phyloP scores from a whole-genome alignment of 1,140 invertebrate species.

The Orussus abietinus region DNA sequence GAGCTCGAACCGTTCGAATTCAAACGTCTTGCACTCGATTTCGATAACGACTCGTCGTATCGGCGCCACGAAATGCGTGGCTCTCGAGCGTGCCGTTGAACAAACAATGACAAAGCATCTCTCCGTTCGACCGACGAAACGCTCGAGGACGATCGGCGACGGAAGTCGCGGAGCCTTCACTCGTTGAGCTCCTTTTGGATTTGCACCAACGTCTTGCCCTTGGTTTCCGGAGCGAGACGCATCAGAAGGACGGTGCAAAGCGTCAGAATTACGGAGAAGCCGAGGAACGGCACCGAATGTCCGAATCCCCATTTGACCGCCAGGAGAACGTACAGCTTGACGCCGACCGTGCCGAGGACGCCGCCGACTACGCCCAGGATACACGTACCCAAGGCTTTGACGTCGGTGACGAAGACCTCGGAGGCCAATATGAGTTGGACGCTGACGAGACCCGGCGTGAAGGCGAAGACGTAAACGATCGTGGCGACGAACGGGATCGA shows the following conservation, averaged over 20 bases:
- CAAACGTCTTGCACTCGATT: no score
- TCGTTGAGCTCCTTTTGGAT: constrained; percentile 24
- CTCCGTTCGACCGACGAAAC: no score
- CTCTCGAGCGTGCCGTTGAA: no score
- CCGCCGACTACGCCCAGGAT: constrained; percentile 65
- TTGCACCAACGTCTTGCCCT: constrained; percentile 65
- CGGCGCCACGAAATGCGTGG: no score
- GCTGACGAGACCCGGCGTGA: constrained; percentile 64
- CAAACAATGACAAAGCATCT: no score
- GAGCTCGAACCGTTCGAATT: no score
- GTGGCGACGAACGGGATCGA: constrained; percentile 60
- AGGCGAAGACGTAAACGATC: constrained; percentile 62
- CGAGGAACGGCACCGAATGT: constrained; percentile 60
- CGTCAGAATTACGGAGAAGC: constrained; percentile 57
- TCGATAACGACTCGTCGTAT: no score
- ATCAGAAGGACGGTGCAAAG: constrained; percentile 58
- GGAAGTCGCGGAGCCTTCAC: no score
- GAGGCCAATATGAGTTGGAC: constrained; percentile 67
- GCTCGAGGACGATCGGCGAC: no score
- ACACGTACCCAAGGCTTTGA: constrained; percentile 64
- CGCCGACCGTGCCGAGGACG: constrained; percentile 63
- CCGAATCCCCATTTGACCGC: constrained; percentile 60
- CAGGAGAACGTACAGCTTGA: constrained; percentile 66
- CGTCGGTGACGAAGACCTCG: constrained; percentile 67
- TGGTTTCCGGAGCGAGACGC: constrained; percentile 70